These are phyloP conservation scores for Motacilla tschutschensis DNA, from an alignment of 2,113 vertebrate genomes.

Conservation along the genomic window DNA sequence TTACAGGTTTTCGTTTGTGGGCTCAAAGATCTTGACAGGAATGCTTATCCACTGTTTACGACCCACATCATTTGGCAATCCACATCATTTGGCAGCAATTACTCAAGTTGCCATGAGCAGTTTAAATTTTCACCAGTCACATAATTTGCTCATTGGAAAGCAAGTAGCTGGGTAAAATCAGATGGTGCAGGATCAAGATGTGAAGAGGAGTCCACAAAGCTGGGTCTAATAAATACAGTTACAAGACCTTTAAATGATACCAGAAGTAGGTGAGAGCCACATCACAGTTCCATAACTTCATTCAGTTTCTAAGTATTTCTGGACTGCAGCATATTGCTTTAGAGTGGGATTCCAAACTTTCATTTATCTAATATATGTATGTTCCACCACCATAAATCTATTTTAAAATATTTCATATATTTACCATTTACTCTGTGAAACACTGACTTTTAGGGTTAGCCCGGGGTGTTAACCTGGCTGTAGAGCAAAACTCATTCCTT, in stretches of 20 bases:
- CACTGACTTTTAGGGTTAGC: background rate
- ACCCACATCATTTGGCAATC: constrained; percentile 18
- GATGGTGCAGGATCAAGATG: background rate
- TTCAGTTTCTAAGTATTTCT: background rate
- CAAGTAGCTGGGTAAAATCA: background rate
- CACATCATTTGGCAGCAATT: constrained; percentile 7
- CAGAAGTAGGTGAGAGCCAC: background rate
- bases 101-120: background rate
- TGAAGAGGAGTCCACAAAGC: background rate
- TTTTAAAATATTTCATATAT: background rate
- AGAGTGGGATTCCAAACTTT: background rate
- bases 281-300: background rate
- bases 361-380: background rate
- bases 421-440: background rate
- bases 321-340: background rate
- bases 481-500: background rate
- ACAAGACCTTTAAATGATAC: background rate
- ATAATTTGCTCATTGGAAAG: background rate
- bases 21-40: background rate
- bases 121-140: constrained; percentile 19
- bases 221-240: background rate
- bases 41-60: background rate
- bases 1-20: background rate
- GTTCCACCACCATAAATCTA: background rate
- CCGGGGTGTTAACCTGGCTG: background rate